Base-by-base conservation (phyloP, 2,888 invertebrate species). In the Phorcus lineatus region DNA sequence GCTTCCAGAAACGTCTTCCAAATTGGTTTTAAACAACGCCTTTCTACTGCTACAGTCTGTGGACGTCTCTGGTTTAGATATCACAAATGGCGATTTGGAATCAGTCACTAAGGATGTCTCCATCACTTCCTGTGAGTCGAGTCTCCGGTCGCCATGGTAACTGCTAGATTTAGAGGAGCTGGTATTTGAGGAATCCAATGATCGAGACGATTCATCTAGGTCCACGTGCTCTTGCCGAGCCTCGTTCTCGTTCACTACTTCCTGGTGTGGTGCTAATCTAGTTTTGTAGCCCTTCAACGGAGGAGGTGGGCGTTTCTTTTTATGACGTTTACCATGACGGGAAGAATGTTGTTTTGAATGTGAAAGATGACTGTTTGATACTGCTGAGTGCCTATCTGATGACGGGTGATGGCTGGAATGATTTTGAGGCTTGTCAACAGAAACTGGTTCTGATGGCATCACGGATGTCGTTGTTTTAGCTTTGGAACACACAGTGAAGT, bases 401-500 rank as follows among this genome's bases (percentile, higher is more conserved):
- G 62, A 16, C 11, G 47, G 47, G 47, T 47, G 47, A 47, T 47
- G 47, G 13, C 13, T 47, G 7, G 47, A 6, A 47, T 47, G 7
- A 13, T 47, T 47, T 4, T 47, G 47, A 47, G 7, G 47, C 47
- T 47, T 47, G 6, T 47, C 47, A 47, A 13, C 47, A 11, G 19
- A 28, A 16, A 62, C 24, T 13, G 81, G 80, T 7, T 86, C 81
- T 6, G 78, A 24, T 16, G 82, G 31, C 28, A 28, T 28, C 9
- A 62, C 62, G 9, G 62, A 24, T 22, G 81, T 67, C 28, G 82
- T 82, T 16, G 82, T 79, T 66, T 84, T 82, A 74, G 66, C 78
- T 70, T 81, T 77, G 28, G 81, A 76, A 81, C 85, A 89, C 81
- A 83, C 55, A 9, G 82, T 83, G 76, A 89, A 86, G 82, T 88